phyloP scores from a whole-genome alignment of 2,113 vertebrate genomes.

The Rhagologus leucostigma region DNA sequence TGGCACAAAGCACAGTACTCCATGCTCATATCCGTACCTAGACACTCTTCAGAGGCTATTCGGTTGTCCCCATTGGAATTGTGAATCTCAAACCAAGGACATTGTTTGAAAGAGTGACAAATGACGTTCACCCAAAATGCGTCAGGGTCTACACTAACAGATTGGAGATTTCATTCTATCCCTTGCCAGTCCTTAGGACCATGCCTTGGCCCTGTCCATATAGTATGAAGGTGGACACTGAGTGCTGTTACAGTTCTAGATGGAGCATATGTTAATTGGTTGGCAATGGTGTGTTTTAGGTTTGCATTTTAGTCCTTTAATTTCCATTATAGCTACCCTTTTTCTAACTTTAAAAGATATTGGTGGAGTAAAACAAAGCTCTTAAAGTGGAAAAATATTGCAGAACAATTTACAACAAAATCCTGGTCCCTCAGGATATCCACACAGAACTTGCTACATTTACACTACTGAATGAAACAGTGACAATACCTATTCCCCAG shows the following conservation, averaged over 20 bases:
- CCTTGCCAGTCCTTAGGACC: background rate
- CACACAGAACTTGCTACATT: background rate
- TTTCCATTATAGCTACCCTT: background rate
- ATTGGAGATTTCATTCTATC: background rate
- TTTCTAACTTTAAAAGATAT: background rate
- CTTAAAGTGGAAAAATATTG: background rate
- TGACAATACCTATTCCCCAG: background rate
- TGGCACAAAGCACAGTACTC: background rate
- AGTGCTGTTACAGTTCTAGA: background rate
- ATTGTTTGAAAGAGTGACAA: background rate
- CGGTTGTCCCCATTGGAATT: background rate
- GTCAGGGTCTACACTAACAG: background rate
- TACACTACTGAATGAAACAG: background rate
- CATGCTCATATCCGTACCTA: background rate
- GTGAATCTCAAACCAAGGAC: background rate
- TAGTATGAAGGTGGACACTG: background rate
- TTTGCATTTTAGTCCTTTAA: background rate
- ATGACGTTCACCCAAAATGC: background rate
- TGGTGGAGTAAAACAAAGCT: background rate
- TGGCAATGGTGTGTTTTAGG: background rate
- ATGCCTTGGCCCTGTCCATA: background rate
- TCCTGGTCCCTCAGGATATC: background rate
- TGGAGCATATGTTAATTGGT: background rate
- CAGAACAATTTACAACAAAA: background rate
- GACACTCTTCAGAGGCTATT: background rate